Evolutionary conservation across 2,797 vertebrate species (phyloP).

Genomic region (Cuniculus paca): DNA sequence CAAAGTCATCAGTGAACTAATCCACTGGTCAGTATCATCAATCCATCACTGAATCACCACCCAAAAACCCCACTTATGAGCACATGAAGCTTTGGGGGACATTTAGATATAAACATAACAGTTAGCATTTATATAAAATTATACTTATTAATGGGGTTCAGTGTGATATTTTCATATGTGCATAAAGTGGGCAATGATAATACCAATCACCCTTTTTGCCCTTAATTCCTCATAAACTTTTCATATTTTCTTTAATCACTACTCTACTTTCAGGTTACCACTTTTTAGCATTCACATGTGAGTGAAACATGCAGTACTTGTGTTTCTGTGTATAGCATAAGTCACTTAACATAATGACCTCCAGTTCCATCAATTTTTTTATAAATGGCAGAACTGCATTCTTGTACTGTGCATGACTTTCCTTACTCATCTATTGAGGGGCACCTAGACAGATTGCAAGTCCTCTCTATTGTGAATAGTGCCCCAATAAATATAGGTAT

Average conservation of each 20-base stretch:
- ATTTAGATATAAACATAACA: not conserved
- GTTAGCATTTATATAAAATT: not conserved
- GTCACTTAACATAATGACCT: too few species aligned
- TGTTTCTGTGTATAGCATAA: not conserved
- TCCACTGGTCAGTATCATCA: not conserved
- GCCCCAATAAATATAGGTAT: not conserved
- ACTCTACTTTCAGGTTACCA: not conserved
- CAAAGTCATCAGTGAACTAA: not conserved
- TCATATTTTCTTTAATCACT: not conserved
- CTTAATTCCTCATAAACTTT: not conserved
- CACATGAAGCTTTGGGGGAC: not conserved
- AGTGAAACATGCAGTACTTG: not conserved
- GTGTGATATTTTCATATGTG: not conserved
- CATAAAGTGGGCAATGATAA: not conserved
- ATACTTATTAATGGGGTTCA: not conserved
- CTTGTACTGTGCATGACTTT: not conserved
- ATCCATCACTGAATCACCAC: not conserved
- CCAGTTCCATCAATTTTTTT: not conserved
- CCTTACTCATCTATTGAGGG: not conserved
- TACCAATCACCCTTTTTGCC: not conserved
- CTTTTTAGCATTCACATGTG: not conserved
- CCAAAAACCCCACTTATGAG: not conserved
- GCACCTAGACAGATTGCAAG: not conserved
- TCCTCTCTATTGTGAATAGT: not conserved
- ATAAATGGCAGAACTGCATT: not conserved